Conservation (phyloP, 2,113 vertebrate species). For the Atherinomorus stipes region DNA sequence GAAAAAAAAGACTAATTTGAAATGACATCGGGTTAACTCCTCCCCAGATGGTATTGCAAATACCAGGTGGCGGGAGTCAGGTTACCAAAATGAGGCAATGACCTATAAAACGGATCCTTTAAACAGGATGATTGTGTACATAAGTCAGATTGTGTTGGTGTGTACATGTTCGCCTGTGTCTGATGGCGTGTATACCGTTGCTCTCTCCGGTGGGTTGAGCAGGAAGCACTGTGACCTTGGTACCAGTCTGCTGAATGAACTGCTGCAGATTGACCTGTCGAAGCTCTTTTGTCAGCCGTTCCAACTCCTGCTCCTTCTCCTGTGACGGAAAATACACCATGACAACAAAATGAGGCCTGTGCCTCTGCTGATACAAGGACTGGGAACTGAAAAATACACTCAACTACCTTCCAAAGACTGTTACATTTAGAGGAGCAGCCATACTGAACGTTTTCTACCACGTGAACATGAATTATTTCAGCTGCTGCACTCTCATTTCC, state of each 20-base stretch:
- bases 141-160: neutral
- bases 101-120: constrained; percentile 4
- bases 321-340: constrained; percentile 49
- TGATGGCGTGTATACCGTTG: constrained; percentile 75
- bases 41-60: too few species aligned
- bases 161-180: neutral
- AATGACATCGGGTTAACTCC: too few species aligned
- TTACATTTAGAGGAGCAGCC: neutral
- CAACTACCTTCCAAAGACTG: neutral
- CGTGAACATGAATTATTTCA: neutral
- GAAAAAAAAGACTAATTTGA: too few species aligned
- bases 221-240: constrained; percentile 93
- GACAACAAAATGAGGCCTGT: neutral
- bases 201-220: constrained; percentile 86
- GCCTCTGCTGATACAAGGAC: neutral
- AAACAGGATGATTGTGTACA: neutral
- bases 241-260: constrained; percentile 96
- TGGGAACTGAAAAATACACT: neutral
- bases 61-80: too few species aligned
- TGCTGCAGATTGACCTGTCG: constrained; percentile 97
- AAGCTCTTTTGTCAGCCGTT: constrained; percentile 95
- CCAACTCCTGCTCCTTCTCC: constrained; percentile 95
- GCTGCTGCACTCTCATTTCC: neutral
- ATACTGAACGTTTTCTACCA: neutral
- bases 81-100: neutral